Percentiles rank a stretch among this genome's conserved stretches.
These are phyloP conservation scores for Daphoenositta chrysoptera DNA, from an alignment of 2,113 vertebrate species.

Conservation along the genomic window DNA sequence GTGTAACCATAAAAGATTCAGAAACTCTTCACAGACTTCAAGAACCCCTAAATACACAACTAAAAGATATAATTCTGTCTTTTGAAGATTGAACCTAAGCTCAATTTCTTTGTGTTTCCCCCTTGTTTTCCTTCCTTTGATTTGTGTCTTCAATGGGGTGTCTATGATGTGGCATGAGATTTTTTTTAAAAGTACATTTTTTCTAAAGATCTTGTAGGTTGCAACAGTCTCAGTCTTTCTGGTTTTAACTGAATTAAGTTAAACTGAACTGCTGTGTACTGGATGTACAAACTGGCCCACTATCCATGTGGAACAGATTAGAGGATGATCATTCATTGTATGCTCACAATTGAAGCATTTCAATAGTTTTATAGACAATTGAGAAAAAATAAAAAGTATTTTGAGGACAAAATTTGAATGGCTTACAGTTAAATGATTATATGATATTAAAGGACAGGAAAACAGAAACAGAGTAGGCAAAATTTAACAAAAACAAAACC, in stretches of 20 bases:
- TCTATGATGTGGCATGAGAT: background rate
- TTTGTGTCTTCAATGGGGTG: background rate
- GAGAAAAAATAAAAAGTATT: background rate
- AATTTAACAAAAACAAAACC: background rate
- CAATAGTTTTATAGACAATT: background rate
- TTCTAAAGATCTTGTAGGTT: background rate
- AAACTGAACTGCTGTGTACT: background rate
- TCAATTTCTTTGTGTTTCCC: background rate
- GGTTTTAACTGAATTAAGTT: background rate
- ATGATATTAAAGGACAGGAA: background rate
- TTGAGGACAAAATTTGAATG: background rate
- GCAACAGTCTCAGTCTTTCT: background rate
- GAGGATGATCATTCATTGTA: background rate
- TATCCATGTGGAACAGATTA: background rate
- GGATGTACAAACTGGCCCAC: background rate
- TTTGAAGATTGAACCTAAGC: background rate
- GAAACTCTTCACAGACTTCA: background rate
- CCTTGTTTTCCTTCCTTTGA: background rate
- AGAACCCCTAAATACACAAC: background rate
- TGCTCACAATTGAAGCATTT: constrained; percentile 1
- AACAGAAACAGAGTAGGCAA: background rate
- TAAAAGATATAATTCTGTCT: background rate
- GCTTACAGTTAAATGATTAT: background rate
- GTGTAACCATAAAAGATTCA: background rate
- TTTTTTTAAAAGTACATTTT: background rate